Base-by-base conservation (phyloP, 2,888 invertebrate species). In the Zygogramma bicolorata region DNA sequence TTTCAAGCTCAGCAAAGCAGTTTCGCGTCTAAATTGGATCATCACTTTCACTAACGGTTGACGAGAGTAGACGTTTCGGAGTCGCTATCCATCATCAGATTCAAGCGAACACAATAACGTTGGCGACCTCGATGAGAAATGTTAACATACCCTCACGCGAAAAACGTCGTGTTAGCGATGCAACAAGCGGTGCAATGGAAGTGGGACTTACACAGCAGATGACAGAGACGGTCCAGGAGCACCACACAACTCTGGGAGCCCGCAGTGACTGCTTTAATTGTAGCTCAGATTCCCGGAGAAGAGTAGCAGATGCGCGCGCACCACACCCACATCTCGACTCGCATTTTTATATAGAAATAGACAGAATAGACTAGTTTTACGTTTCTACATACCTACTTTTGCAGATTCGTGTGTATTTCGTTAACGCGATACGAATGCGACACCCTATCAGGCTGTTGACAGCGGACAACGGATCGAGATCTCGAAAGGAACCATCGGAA, bases 161-260 rank as follows among this genome's bases (percentile, higher is more conserved):
- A 53, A 25, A 2, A 25, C 3, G 13, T 3, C 53, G 5, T 53
- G 6, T 53, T 53, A 27, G 25, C 42, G 22, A 4, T 22, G 49
- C 22, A 49, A 42, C n/a, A 15, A 49, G 27, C n/a, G 25, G 27
- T 3, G n/a, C 15, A 46, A 57, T 20, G 22, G 53, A 62, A 42
- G 8, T 2, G 49, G 10, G 38, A 85, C 85, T 85, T 84, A 86
- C 85, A 84, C 85, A 84, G 77, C 79, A 77, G 84, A 84, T 80
- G 83, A 83, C 80, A 85, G 84, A 83, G 84, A 84, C 84, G 83
- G 84, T 85, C 86, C 86, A 86, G 87, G 86, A 87, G 87, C 87
- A 87, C 87, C 85, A 86, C 87, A 86, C 86, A 86, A 86, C 86
- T 86, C 86, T 81, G 84, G 85, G 87, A 87, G 86, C 84, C 85